These are phyloP conservation scores for Troglohyphantes excavatus DNA, from an alignment of 2,888 invertebrate species.

Conservation along the genomic window DNA sequence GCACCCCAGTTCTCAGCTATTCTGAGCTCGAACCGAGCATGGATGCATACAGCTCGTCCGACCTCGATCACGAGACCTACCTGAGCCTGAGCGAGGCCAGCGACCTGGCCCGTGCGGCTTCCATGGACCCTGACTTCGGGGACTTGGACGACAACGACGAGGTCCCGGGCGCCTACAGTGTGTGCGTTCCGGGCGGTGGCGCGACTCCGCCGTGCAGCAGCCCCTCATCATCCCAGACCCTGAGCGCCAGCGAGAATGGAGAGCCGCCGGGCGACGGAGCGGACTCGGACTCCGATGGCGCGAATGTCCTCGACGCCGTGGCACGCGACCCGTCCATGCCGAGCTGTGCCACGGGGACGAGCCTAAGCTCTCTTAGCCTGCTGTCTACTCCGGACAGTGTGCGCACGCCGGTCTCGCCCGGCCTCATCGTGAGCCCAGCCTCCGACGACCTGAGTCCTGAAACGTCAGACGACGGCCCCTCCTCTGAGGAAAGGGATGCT, in stretches of 20 bases:
- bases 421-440: slow-evolving; percentile 72
- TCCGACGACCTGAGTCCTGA: slow-evolving; percentile 73
- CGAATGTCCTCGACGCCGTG: slow-evolving; percentile 51
- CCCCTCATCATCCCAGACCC: slow-evolving; percentile 77
- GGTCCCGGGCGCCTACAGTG: slow-evolving; percentile 36
- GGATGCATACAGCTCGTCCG: slow-evolving; percentile 64
- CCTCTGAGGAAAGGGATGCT: slow-evolving; percentile 40
- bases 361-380: slow-evolving; percentile 71
- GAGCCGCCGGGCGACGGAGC: slow-evolving; percentile 69
- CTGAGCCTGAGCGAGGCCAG: slow-evolving; percentile 68
- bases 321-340: slow-evolving; percentile 69
- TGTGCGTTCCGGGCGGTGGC: slow-evolving; percentile 63
- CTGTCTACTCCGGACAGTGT: slow-evolving; percentile 77
- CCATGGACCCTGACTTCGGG: slow-evolving; percentile 52
- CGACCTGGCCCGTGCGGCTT: slow-evolving; percentile 58
- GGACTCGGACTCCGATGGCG: slow-evolving; percentile 72
- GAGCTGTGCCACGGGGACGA: slow-evolving; percentile 64
- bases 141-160: slow-evolving; percentile 64
- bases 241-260: slow-evolving; percentile 78
- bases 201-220: too few species aligned
- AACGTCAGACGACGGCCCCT: slow-evolving; percentile 67
- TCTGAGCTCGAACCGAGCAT: slow-evolving; percentile 59
- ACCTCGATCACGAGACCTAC: slow-evolving; percentile 70
- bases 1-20: too few species aligned
- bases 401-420: slow-evolving; percentile 71